Evolutionary conservation across 2,797 vertebrate genomes (phyloP).

Genomic region (Molossus alvarezi): DNA sequence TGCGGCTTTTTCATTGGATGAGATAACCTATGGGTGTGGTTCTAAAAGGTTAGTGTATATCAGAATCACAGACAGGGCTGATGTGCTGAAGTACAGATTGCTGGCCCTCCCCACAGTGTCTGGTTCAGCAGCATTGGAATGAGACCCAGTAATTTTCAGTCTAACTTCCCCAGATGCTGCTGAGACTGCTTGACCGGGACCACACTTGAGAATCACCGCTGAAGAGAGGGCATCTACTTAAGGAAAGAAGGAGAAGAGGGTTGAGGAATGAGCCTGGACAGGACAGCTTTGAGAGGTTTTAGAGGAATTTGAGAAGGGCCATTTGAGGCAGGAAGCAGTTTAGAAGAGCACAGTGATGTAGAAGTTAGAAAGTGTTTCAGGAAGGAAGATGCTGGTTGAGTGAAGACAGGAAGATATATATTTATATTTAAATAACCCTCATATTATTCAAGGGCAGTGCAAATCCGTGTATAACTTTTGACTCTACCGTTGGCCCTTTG

Average conservation of each 20-base stretch:
- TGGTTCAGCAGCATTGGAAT: background rate
- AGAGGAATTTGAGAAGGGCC: background rate
- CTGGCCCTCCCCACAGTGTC: background rate
- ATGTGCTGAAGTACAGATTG: conserved; percentile 20
- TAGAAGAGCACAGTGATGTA: background rate
- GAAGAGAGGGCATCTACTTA: background rate
- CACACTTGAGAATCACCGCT: background rate
- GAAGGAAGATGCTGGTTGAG: background rate
- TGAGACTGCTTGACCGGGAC: background rate
- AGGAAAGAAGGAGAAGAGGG: conserved; percentile 28
- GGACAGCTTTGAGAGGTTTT: background rate
- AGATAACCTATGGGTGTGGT: background rate
- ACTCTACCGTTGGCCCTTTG: background rate
- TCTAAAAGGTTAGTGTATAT: background rate
- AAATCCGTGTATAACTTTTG: background rate
- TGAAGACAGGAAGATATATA: background rate
- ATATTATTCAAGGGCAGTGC: background rate
- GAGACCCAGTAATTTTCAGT: background rate
- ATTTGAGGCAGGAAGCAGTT: background rate
- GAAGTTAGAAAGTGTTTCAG: background rate
- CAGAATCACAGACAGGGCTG: background rate
- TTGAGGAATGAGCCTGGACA: background rate
- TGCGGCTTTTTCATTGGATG: background rate
- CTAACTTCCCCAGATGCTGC: background rate
- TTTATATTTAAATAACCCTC: background rate